Evolutionary conservation across 2,797 vertebrate species (phyloP), one percentile per base, ranked within the genome.

Genomic region (Astyanax mexicanus): DNA sequence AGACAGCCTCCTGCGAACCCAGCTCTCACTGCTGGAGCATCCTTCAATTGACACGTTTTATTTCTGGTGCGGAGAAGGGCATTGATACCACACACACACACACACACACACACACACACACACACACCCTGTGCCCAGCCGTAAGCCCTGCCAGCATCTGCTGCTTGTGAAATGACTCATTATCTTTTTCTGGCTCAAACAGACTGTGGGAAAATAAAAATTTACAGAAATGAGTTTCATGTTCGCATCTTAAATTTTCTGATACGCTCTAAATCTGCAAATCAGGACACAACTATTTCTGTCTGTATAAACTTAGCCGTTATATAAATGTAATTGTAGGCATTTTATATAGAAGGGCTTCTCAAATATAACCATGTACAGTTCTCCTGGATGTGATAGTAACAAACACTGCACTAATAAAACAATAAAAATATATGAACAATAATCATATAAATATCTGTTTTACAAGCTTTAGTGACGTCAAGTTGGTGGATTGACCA

Each of bases 111-210:
- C 57, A 64, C 49, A 71, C 58, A 40, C 37, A 44, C 75, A 70
- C 37, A 25, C 67, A 67, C 62, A 19, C 52, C 57, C 66, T 47
- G 54, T 49, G 52, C 45, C 23, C 42, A 67, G 54, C 13, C 2
- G 29, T 49, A 25, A 37, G 32, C 40, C 23, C 64, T 69, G 64
- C 64, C 73, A 60, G 32, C 42, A 75, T 58, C 37, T 65, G 29
- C 19, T 54, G 52, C 40, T 42, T 75, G 19, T 69, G 23, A 69
- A 69, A 75, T 69, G 42, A 75, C 54, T 75, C 64, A 60, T 75
- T 68, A 75, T 67, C 60, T 58, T 45, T 75, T 42, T 42, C 67
- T 75, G 64, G 62, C 54, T 21, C 29, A 29, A 17, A 40, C 17
- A 0, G 15, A 37, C 21, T 15, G 40, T 17, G 11, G 17, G 70